Conservation (phyloP, 2,888 invertebrate species). For the Strigamia maritima region DNA sequence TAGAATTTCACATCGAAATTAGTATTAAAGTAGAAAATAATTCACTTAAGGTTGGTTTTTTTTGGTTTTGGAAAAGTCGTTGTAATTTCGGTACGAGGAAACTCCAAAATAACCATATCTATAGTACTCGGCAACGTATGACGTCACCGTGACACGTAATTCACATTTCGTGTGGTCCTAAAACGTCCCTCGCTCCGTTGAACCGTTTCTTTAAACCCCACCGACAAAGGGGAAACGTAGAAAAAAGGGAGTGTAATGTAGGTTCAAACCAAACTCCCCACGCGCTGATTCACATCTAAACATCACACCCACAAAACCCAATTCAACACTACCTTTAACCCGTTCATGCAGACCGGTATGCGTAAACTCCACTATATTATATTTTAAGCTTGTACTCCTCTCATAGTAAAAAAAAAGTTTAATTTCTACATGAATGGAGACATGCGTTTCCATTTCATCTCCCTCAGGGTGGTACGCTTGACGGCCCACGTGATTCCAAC, state of each 20-base stretch:
- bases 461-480: neutral
- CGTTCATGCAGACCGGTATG: neutral
- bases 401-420: neutral
- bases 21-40: too few relatives aligned
- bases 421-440: conserved; percentile 28
- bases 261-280: neutral
- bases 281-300: conserved; percentile 25
- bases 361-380: neutral
- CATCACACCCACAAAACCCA: conserved; percentile 11
- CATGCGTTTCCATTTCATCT: conserved; percentile 7
- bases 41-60: too few relatives aligned
- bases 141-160: conserved; percentile 26
- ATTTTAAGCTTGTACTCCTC: neutral
- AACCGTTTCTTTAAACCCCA: neutral
- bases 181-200: conserved; percentile 16
- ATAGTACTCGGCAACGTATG: neutral
- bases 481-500: conserved; percentile 9
- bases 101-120: neutral
- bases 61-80: too few relatives aligned
- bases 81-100: too few relatives aligned
- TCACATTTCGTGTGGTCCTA: neutral
- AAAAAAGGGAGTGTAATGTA: neutral
- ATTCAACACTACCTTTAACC: neutral
- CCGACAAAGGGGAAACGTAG: neutral
- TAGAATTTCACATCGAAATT: too few relatives aligned